phyloP scores from a whole-genome alignment of 1,140 invertebrate genomes.

The Drosophila simulans region DNA sequence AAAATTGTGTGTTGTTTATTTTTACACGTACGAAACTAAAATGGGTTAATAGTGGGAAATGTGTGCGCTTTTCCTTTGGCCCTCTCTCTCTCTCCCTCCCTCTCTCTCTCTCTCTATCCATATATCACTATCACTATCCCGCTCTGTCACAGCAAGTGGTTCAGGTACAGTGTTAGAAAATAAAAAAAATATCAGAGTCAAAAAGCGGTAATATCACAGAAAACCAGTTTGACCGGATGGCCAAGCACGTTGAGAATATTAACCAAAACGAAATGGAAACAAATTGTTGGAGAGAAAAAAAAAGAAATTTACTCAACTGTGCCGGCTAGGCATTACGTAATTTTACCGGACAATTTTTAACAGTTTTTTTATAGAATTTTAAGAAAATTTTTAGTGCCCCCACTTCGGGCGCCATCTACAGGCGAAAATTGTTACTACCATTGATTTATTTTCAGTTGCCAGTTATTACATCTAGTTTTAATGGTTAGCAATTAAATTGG shows the following conservation, averaged over 20 bases:
- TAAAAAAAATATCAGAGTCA: slow-evolving; percentile 1
- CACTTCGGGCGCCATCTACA: background rate
- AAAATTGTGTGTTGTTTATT: slow-evolving; percentile 64
- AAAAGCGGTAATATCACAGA: slow-evolving; percentile 11
- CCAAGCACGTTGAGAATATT: slow-evolving; percentile 47
- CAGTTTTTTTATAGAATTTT: background rate
- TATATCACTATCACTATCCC: background rate
- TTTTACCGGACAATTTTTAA: slow-evolving; percentile 16
- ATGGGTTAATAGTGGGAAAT: slow-evolving; percentile 80
- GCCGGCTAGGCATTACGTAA: slow-evolving; percentile 34
- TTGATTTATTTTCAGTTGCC: too few relatives aligned
- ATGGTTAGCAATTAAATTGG: background rate
- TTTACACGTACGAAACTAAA: slow-evolving; percentile 68
- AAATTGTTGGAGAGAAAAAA: slow-evolving; percentile 1
- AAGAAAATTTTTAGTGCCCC: background rate
- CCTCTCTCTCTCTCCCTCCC: background rate
- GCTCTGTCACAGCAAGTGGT: slow-evolving; percentile 18
- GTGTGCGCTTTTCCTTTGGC: slow-evolving; percentile 39
- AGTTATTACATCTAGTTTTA: background rate
- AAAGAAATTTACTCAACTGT: slow-evolving; percentile 15
- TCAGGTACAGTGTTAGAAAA: slow-evolving; percentile 44
- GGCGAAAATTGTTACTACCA: background rate
- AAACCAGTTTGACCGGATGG: slow-evolving; percentile 52
- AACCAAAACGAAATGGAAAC: slow-evolving; percentile 17
- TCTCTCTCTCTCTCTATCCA: too few relatives aligned